These are phyloP conservation scores for Cylloceria caligata DNA, from an alignment of 2,888 invertebrate genomes.

Conservation along the genomic window DNA sequence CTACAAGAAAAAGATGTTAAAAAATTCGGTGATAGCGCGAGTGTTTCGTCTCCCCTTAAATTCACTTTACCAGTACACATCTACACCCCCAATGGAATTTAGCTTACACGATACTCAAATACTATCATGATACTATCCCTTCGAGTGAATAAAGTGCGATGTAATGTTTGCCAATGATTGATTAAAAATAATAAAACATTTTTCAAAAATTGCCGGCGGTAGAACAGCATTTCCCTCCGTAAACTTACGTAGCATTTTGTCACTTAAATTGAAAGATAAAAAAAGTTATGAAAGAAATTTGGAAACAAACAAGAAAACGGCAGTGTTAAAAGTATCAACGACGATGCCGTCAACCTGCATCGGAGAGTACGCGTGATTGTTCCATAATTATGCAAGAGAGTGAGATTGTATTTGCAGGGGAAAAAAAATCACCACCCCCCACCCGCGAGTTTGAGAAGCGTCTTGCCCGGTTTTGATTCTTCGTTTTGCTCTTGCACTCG, in stretches of 20 bases:
- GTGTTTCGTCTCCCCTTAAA: too few species aligned
- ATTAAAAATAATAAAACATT: too few species aligned
- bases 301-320: background rate
- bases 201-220: background rate
- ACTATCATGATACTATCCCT: background rate
- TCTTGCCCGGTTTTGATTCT: conserved; percentile 22
- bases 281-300: conserved; percentile 2
- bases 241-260: background rate
- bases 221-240: background rate
- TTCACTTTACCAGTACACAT: too few species aligned
- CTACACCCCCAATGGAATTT: too few species aligned
- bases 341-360: conserved; percentile 4
- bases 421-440: conserved; percentile 16
- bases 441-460: conserved; percentile 36
- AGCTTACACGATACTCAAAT: background rate
- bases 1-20: too few species aligned
- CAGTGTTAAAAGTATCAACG: background rate
- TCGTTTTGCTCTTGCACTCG: conserved; percentile 34
- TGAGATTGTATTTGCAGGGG: conserved; percentile 2
- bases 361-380: conserved; percentile 33
- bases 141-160: background rate
- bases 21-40: too few species aligned
- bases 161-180: conserved; percentile 3
- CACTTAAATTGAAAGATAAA: background rate
- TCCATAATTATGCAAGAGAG: conserved; percentile 33